These are phyloP conservation scores for Drosophila neutralis DNA, from an alignment of 2,888 invertebrate genomes.

Conservation along the genomic window DNA sequence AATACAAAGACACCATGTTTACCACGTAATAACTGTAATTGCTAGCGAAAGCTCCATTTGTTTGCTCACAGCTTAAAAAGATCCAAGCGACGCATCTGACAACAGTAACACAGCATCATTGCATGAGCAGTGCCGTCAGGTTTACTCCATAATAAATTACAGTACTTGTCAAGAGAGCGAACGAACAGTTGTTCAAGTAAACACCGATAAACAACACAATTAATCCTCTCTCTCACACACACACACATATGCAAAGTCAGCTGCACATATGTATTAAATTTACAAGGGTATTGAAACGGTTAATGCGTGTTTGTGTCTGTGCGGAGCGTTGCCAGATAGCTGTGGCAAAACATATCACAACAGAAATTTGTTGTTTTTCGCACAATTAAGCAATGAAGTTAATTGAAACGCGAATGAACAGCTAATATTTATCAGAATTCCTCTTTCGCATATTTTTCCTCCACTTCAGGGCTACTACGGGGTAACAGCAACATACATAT, in stretches of 20 bases:
- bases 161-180: constrained; percentile 17
- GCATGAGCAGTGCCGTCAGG: constrained; percentile 8
- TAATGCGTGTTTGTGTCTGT: constrained; percentile 8
- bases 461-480: constrained; percentile 32
- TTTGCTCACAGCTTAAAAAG: constrained; percentile 39
- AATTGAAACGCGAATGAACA: constrained; percentile 32
- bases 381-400: constrained; percentile 28
- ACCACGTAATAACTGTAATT: constrained; percentile 45
- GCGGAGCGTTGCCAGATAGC: constrained; percentile 47
- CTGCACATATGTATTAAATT: background rate
- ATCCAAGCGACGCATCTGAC: constrained; percentile 18
- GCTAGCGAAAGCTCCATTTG: constrained; percentile 17
- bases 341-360: constrained; percentile 21
- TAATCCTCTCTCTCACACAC: background rate
- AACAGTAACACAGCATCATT: constrained; percentile 16
- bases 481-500: constrained; percentile 21
- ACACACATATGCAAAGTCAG: background rate
- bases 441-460: constrained; percentile 25
- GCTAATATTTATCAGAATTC: constrained; percentile 38
- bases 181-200: constrained; percentile 17
- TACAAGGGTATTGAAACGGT: constrained; percentile 11
- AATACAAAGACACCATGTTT: constrained; percentile 40
- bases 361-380: constrained; percentile 21
- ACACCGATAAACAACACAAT: constrained; percentile 18
- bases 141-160: constrained; percentile 32